Base-by-base conservation (phyloP, 2,797 vertebrate genomes). In the Perodicticus potto region DNA sequence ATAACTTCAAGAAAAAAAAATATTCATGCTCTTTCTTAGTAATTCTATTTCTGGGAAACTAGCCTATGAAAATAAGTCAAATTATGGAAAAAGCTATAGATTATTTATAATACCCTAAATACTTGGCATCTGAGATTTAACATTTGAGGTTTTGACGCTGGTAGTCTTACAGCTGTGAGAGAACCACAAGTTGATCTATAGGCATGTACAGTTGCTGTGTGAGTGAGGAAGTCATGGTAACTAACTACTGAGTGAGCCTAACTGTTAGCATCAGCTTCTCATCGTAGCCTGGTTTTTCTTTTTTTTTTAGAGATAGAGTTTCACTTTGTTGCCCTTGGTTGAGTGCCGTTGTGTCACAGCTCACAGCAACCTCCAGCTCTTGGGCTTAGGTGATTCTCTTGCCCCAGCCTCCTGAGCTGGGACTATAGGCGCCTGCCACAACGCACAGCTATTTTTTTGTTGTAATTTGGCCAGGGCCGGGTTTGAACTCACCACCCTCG, bases 51-150 rank as follows among this genome's bases (percentile, higher is more conserved):
- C 94, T 69, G 67, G 69, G 67, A 98, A 86, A 83, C 86, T 76
- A 96, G 63, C 37, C 5, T 34, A 5, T 94, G 81, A 89, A 96
- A 96, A 90, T 32, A 4, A 73, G 0, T 96, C 9, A 81, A 95
- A 94, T 96, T 94, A 91, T 16, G 63, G 86, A 95, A 94, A 94
- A 95, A 90, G 69, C 53, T 91, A 93, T 57, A 92, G 91, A 89
- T 95, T 95, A 96, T 94, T 96, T 96, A 94, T 94, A 97, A 86
- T 19, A 84, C 72, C 53, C 67, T 90, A 86, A 74, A 96, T 67
- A 65, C 27, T 82, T 95, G 94, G 87, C 89, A 92, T 83, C 69
- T 89, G 70, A 84, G 80, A 88, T 83, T 95, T 86, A 91, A 86
- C 85, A 76, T 91, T 53, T 95, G 82, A 95, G 86, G 81, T 92